Evolutionary conservation across 2,888 invertebrate species (phyloP), one percentile per base, ranked within the genome.

Genomic region (Leucozona laternaria): DNA sequence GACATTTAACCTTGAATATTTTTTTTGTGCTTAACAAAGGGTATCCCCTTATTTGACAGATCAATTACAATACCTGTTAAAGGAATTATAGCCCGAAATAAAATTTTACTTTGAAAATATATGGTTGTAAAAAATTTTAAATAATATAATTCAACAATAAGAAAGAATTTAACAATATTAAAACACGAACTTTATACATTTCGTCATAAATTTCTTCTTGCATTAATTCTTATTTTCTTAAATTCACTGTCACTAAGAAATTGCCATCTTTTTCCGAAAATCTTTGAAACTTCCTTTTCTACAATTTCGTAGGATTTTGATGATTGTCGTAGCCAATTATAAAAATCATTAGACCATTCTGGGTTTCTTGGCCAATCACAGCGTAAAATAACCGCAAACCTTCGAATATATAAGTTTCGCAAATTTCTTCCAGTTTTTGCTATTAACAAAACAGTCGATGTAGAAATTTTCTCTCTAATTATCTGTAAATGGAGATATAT

Each of bases 381-480:
- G 91, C 95, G 94, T 82, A 95, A 92, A 82, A 97, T 94, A 11
- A 97, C 94, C 0, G 95, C 96, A 90, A 96, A 96, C 64, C 95
- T 94, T 55, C 97, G 93, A 0, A 97, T 94, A 88, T 95, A 93
- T 2, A 97, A 92, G 72, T 93, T 93, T 22, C 93, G 93, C 73
- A 97, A 92, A 88, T 94, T 94, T 89, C 94, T 94, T 0, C 95
- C 95, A 2, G 95, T 94, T 60, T 93, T 93, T 0, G 95, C 96
- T 55, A 97, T 93, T 15, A 97, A 93, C 53, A 97, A 92, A 17
- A 96, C 93, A 0, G 97, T 97, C 0, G 96, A 94, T 2, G 97
- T 96, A 5, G 97, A 97, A 78, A 97, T 94, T 89, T 95, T 94
- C 91, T 97, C 97, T 8, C 96, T 94, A 31, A 96, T 93, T 88